Evolutionary conservation across 2,888 invertebrate genomes (phyloP), one percentile per base, ranked within the genome.

Genomic region (Hemicrepidius hirtus): DNA sequence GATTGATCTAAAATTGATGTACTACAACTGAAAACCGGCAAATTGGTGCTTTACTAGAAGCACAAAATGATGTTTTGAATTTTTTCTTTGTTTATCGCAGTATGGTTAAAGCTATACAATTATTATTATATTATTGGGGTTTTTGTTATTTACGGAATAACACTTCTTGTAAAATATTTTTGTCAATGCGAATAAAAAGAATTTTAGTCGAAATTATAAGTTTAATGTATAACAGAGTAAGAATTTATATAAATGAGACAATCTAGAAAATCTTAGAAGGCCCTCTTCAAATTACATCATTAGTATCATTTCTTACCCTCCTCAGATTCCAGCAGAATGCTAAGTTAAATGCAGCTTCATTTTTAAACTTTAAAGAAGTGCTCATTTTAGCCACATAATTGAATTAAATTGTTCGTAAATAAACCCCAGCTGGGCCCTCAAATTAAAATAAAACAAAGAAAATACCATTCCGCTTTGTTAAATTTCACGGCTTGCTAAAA

Each of bases 331-430:
- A 21, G n/a, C 12, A 12, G 16, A 20, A 21, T n/a, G 21, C 12
- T 3, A 16, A 18, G 5, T 44, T 16, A 18, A 50, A 24, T 28
- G 7, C 50, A 24, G 21, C 21, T 28, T 35, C 12, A 13, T 32
- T 55, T 55, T 7, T 12, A 49, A 49, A 21, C 21, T 49, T 21
- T 49, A 49, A 12, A 32, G 35, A 4, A 28, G 24, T 18, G 6
- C 16, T 55, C 32, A 7, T 35, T 55, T 55, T 55, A 55, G 18
- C n/a, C 55, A 16, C 55, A 55, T 35, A 55, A 55, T 55, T 55
- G 16, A 55, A 35, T 55, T 35, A 55, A 55, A 55, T 55, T 32
- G 18, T 35, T 28, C 32, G 55, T 55, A 35, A 55, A 55, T 49
- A 21, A 49, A 49, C 10, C 12, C 49, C 21, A 21, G 21, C 20